Evolutionary conservation across 2,113 vertebrate genomes (phyloP).

Genomic region (Fregata magnificens): DNA sequence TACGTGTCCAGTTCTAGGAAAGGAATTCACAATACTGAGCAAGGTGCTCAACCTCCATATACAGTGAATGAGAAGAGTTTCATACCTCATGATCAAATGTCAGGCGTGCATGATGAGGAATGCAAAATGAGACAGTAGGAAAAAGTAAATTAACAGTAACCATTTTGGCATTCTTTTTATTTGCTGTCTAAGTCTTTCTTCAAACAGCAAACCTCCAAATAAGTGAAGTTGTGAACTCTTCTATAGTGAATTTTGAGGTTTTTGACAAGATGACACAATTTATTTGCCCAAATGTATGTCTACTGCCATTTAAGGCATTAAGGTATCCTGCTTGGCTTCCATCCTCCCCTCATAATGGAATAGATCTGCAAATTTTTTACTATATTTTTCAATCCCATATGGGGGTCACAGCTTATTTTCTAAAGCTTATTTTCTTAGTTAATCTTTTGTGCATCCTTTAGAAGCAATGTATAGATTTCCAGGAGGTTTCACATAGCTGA

Average conservation of each 20-base stretch:
- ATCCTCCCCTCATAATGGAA: not conserved
- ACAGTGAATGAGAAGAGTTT: not conserved
- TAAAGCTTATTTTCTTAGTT: not conserved
- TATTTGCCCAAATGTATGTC: not conserved
- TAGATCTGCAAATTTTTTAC: not conserved
- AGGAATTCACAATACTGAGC: not conserved
- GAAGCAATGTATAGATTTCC: not conserved
- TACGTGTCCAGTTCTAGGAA: not conserved
- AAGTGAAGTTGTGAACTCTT: not conserved
- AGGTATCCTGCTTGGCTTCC: not conserved
- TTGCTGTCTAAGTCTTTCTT: not conserved
- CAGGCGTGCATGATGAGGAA: not conserved
- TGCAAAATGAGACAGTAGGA: not conserved
- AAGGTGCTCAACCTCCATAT: not conserved
- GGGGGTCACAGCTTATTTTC: not conserved
- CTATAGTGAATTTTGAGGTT: not conserved
- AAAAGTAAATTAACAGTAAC: not conserved
- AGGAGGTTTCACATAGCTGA: not conserved
- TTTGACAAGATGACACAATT: not conserved
- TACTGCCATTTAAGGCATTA: not conserved
- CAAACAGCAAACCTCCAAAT: not conserved
- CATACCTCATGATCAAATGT: accelerated
- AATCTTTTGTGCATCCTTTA: not conserved
- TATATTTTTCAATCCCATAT: not conserved
- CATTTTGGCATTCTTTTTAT: not conserved